phyloP scores from a whole-genome alignment of 2,888 invertebrate genomes.

The Cordilura impudica region DNA sequence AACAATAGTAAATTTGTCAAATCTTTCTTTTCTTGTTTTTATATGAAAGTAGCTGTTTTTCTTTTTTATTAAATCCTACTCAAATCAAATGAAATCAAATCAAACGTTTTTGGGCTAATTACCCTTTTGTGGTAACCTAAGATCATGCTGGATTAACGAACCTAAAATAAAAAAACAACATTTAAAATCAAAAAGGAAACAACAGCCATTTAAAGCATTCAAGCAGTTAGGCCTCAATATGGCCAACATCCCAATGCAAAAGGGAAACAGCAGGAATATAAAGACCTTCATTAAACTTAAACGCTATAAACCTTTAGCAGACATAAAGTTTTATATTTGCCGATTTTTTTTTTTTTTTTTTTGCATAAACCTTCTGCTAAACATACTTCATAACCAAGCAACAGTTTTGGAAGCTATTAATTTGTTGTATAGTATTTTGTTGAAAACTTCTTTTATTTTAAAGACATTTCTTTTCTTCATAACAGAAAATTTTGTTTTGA shows the following conservation, averaged over 20 bases:
- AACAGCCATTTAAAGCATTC: conserved; percentile 36
- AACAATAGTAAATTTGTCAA: conserved; percentile 56
- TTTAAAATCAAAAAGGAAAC: neutral
- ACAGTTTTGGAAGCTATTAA: too few species aligned
- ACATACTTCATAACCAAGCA: too few species aligned
- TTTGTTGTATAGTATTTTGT: too few species aligned
- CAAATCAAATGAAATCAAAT: conserved; percentile 48
- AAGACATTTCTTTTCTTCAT: too few species aligned
- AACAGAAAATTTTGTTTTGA: too few species aligned
- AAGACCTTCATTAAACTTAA: conserved; percentile 66
- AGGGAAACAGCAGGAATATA: conserved; percentile 60
- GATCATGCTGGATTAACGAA: conserved; percentile 50
- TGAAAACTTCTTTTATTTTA: conserved; percentile 20
- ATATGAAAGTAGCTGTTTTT: conserved; percentile 17
- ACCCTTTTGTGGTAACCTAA: conserved; percentile 73
- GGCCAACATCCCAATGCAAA: neutral
- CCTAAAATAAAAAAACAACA: conserved; percentile 15
- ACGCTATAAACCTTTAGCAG: conserved; percentile 72
- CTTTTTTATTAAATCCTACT: conserved; percentile 29
- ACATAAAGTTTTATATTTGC: conserved; percentile 67
- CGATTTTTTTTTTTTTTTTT: neutral
- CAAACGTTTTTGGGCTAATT: conserved; percentile 73
- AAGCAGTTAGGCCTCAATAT: conserved; percentile 40
- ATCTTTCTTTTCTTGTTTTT: conserved; percentile 19
- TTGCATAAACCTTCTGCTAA: too few species aligned